Conservation (phyloP, 2,113 vertebrate genomes). For the Amazona guildingii region DNA sequence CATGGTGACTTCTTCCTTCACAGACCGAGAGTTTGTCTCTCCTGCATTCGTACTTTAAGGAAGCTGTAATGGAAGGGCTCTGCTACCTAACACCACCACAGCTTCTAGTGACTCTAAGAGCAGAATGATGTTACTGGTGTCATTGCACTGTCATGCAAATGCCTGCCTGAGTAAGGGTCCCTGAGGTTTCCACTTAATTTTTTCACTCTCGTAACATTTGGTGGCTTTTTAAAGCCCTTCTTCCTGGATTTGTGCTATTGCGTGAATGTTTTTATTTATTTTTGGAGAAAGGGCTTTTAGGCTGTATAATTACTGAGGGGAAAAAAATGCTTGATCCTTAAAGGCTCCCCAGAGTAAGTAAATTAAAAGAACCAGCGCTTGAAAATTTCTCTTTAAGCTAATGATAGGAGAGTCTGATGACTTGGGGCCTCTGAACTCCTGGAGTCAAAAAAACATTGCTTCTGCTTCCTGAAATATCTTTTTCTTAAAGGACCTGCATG, state of each 20-base stretch:
- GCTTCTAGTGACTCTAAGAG: not conserved
- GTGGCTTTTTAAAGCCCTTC: not conserved
- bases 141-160: not conserved
- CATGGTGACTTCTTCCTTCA: not conserved
- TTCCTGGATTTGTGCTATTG: constrained; percentile 21
- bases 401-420: not conserved
- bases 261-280: constrained; percentile 27
- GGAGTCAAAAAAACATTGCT: constrained; percentile 10
- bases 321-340: not conserved
- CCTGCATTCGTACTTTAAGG: not conserved
- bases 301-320: not conserved
- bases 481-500: not conserved
- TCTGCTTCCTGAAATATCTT: constrained; percentile 5
- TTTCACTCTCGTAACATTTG: not conserved
- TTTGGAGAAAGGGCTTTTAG: constrained; percentile 29
- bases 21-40: not conserved
- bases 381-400: constrained; percentile 26
- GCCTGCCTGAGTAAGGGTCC: not conserved
- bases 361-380: constrained; percentile 33
- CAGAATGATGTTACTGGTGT: not conserved
- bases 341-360: constrained; percentile 39
- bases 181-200: not conserved
- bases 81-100: not conserved
- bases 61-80: not conserved
- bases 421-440: not conserved